Base-by-base conservation (phyloP, 2,888 invertebrate species). In the Synanthedon formicaeformis region DNA sequence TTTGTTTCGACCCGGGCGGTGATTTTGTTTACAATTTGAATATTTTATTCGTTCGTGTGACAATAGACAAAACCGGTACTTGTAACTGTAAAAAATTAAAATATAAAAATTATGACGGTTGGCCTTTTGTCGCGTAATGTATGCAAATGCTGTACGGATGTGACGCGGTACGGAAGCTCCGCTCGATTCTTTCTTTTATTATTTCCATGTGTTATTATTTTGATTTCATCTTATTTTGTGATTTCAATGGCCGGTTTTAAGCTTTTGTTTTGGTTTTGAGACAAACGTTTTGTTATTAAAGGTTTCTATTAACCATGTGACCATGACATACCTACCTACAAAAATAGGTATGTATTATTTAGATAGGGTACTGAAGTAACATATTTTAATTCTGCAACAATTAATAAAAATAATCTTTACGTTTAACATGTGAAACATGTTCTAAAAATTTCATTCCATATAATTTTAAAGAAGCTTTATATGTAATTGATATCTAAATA, bases 11-110 rank as follows among this genome's bases (percentile, higher is more conserved):
- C 69, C 74, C 78, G 34, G 34, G 34, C 34, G 73, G 67, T 73
- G 78, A 82, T 81, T 84, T 79, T 79, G 84, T 84, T 85, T 70
- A 75, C 72, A 78, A 86, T 85, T 86, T 84, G 78, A 86, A 87
- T 84, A 85, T 81, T 81, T 84, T 79, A 81, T 77, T 73, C 79
- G 69, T 76, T 72, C 79, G 70, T 63, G 76, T 78, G 81, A 85
- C 85, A 86, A 86, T 84, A 83, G 83, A 82, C 72, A 72, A 77
- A 81, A 83, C 83, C 84, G 83, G 86, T 87, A 86, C 86, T 86
- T 83, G 83, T 83, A 75, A 81, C 77, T 72, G 83, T 83, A 80
- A 80, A 85, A 84, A 86, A 87, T 83, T 84, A 83, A 34, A 82
- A 85, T 81, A 84, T 81, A 78, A 78, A 81, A 85, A 84, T 84